Evolutionary conservation across 2,113 vertebrate genomes (phyloP), one percentile per base, ranked within the genome.

Genomic region (Furnarius figulus): DNA sequence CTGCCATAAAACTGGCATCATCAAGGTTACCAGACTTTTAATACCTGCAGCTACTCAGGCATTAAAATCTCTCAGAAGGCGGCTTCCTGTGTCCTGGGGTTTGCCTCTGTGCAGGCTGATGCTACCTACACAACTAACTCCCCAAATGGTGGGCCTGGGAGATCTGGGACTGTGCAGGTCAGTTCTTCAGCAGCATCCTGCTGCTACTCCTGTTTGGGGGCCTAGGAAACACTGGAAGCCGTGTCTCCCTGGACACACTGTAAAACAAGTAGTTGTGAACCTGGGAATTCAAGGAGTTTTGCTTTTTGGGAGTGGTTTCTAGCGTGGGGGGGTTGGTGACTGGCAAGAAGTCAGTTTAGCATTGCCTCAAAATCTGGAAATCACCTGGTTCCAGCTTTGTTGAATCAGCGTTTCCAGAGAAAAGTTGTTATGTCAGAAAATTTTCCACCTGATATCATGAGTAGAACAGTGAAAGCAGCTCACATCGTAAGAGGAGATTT

Each of bases 71-170:
- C 35, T 55, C 27, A 39, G 0, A 2, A 62, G 35, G 10, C 25
- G 58, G 11, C 20, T 84, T 62, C 33, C 8, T 53, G 9, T 44
- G 49, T 24, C n/a, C 39, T 33, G 18, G 31, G 9, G 12, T 28
- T 79, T 63, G 12, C 18, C 21, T 35, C 33, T 25, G 11, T 25
- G 24, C 37, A 49, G 68, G 37, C 30, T 59, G 37, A 18, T 63
- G 4, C 12, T 30, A 6, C 58, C 17, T 39, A 20, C 0, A 0
- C 37, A 31, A 42, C 20, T 63, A 59, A 10, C 0, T 2, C 40
- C 14, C 14, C 15, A 33, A n/a, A 7, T 10, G 8, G 18, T 37
- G 24, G 20, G 7, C 7, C 44, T 71, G 31, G 16, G 59, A 50
- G 17, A 18, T 28, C 5, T 33, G 37, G 18, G 44, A 24, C 23